A percentile compares a stretch with the other conserved stretches of the same genome.
Conservation (phyloP, 2,888 invertebrate species). For the Netelia fuscicornis region DNA sequence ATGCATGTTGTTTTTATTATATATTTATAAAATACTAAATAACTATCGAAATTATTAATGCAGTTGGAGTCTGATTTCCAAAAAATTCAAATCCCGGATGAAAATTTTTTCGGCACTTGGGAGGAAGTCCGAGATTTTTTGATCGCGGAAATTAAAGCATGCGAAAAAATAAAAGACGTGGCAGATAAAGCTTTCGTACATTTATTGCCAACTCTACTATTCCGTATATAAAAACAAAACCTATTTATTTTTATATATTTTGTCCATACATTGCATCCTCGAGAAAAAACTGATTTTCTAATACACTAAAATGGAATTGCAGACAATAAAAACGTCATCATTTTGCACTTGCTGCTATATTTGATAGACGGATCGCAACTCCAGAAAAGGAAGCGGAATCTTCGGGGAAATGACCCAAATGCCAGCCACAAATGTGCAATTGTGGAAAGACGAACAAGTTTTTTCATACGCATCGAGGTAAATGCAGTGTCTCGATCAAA, state of each 20-base stretch:
- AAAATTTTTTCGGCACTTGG: conserved; percentile 3
- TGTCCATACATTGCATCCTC: background rate
- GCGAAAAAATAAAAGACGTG: conserved; percentile 4
- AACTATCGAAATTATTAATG: too few relatives aligned
- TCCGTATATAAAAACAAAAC: conserved; percentile 1
- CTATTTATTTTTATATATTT: background rate
- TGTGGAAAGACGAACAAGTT: conserved; percentile 13
- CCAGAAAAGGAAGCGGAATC: background rate
- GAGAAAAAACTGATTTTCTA: too few relatives aligned
- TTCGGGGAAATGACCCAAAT: background rate
- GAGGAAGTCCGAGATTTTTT: background rate
- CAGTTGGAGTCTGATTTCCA: background rate
- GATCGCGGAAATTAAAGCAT: background rate
- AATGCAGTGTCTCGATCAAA: background rate
- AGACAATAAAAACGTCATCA: conserved; percentile 5
- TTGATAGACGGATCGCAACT: background rate
- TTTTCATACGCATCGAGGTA: conserved; percentile 26
- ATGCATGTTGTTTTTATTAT: too few relatives aligned
- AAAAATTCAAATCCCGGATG: background rate
- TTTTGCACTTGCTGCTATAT: background rate
- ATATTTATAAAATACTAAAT: too few relatives aligned
- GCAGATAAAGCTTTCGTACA: conserved; percentile 5
- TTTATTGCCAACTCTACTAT: conserved; percentile 1
- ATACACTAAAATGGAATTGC: background rate
- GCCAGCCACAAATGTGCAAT: background rate